phyloP scores from a whole-genome alignment of 1,140 invertebrate species.

The Heliconius hewitsoni region DNA sequence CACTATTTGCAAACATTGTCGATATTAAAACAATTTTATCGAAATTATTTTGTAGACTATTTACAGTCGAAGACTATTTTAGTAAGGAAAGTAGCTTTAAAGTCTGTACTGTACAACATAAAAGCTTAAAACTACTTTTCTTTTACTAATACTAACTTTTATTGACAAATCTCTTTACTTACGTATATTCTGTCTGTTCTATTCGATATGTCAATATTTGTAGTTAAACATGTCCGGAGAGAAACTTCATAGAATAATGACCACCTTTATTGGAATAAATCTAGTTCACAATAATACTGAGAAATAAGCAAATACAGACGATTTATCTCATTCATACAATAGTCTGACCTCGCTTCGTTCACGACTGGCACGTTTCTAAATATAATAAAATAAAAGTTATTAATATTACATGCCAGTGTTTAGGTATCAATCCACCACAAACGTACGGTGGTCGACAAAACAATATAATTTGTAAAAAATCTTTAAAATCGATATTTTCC shows the following conservation, averaged over 20 bases:
- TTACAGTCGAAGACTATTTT: too few relatives aligned
- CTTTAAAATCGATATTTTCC: too few relatives aligned
- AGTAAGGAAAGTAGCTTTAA: too few relatives aligned
- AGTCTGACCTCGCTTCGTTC: conserved; percentile 23
- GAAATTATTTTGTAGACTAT: neutral
- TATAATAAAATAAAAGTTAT: conserved; percentile 15
- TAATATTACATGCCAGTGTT: neutral
- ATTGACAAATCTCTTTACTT: too few relatives aligned
- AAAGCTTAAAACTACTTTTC: neutral
- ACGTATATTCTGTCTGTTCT: neutral
- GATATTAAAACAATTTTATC: neutral
- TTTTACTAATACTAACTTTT: too few relatives aligned
- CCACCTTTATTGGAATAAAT: conserved; percentile 35
- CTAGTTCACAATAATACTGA: conserved; percentile 36
- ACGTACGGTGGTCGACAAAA: too few relatives aligned
- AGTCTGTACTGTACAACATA: neutral
- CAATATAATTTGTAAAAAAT: too few relatives aligned
- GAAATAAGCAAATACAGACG: conserved; percentile 25
- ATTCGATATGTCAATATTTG: neutral
- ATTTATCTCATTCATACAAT: conserved; percentile 30
- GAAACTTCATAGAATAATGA: conserved; percentile 35
- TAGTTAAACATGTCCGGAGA: neutral
- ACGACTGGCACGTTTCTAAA: conserved; percentile 18
- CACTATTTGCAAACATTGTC: too few relatives aligned
- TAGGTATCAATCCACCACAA: neutral